These are phyloP conservation scores for Planiliza haematocheilus DNA, from an alignment of 2,113 vertebrate genomes.

Conservation along the genomic window DNA sequence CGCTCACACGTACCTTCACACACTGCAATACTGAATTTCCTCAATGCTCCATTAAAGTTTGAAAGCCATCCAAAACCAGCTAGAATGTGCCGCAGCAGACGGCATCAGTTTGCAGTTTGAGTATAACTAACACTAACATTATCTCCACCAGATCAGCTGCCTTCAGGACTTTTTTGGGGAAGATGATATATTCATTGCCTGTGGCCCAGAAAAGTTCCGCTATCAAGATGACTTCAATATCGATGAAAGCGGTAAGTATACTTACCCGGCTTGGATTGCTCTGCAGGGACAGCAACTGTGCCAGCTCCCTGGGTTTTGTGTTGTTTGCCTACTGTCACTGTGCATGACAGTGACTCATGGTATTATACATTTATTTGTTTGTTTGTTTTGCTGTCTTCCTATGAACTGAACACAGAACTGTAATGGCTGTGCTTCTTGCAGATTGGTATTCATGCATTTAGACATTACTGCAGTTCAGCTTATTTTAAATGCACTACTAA, in stretches of 20 bases:
- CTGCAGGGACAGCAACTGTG: background rate
- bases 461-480: background rate
- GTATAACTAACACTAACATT: background rate
- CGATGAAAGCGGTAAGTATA: constrained; percentile 92
- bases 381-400: background rate
- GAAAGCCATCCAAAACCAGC: background rate
- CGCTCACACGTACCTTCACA: background rate
- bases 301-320: background rate
- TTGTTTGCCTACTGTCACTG: background rate
- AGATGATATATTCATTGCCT: constrained; percentile 99
- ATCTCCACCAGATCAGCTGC: constrained; percentile 88
- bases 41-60: background rate
- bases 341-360: background rate
- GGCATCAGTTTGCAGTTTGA: background rate
- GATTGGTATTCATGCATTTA: background rate
- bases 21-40: background rate
- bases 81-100: background rate
- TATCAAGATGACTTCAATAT: constrained; percentile 99
- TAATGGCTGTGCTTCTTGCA: background rate
- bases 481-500: background rate
- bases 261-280: background rate
- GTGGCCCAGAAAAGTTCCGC: constrained; percentile 98
- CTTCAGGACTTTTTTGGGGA: constrained; percentile 99
- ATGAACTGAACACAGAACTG: background rate
- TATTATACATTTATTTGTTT: background rate